phyloP scores from a whole-genome alignment of 2,113 vertebrate genomes.

The Emydocephalus ijimae region DNA sequence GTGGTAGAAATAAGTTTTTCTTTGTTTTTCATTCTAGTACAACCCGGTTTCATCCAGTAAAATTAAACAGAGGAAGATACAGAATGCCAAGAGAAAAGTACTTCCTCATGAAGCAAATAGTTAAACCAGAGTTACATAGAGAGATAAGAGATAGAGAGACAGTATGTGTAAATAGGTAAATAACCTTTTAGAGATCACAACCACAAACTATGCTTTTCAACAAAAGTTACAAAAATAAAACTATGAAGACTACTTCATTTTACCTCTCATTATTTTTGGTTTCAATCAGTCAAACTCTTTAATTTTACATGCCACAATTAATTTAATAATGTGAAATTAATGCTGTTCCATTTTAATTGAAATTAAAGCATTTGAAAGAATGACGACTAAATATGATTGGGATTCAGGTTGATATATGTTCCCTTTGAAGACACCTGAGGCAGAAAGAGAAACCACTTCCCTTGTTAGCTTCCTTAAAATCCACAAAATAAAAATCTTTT shows the following conservation, averaged over 20 bases:
- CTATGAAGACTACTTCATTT: neutral
- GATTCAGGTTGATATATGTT: neutral
- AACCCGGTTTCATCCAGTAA: too few species aligned
- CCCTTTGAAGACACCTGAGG: neutral
- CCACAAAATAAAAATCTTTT: neutral
- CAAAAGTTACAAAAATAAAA: neutral
- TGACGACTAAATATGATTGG: neutral
- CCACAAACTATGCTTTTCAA: neutral
- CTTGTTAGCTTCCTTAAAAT: neutral
- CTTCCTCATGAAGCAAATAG: too few species aligned
- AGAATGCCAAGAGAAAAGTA: too few species aligned
- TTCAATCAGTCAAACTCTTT: slow-evolving; percentile 41
- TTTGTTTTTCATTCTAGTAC: too few species aligned
- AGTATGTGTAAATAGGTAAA: neutral
- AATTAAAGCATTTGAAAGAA: neutral
- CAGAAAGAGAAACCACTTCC: too few species aligned
- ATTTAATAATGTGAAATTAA: slow-evolving; percentile 42
- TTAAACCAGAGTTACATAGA: neutral
- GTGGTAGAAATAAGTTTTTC: too few species aligned
- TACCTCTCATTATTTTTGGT: neutral
- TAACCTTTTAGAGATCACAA: neutral
- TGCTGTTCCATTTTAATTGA: slow-evolving; percentile 24
- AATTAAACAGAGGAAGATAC: too few species aligned
- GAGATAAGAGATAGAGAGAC: neutral
- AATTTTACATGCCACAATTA: slow-evolving; percentile 58